Base-by-base conservation (phyloP, 2,888 invertebrate genomes). In the Standfussiana lucernea region DNA sequence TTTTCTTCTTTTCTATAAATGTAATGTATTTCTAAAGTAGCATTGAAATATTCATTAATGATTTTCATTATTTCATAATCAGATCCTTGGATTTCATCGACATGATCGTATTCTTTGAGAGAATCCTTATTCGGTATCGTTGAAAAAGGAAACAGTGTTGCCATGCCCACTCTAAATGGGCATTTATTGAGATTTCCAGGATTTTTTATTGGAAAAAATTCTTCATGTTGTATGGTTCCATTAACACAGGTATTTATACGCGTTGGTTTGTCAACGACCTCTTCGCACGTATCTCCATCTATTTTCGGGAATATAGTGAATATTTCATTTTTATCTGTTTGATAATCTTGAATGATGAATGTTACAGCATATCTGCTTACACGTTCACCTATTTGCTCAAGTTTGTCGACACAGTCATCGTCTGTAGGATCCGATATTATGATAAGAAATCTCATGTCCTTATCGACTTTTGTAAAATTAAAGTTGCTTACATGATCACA, bases 41-140 rank as follows among this genome's bases (percentile, higher is more conserved):
- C 92, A 74, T 96, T 96, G 2, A 94, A 91, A 79, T 92, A 88
- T 18, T 93, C 72, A 11, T 91, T 85, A n/a, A 94, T 84, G 3
- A 95, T 94, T 89, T 95, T 95, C 4, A 95, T 75, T 0, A 95
- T 89, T 84, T 94, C 93, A 5, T 92, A 76, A 78, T 96, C 96
- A 0, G 91, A 90, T 45, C 96, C 96, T 47, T 83, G 68, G 1
- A 86, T 79, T 56, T 91, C 82, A 2, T 89, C 68, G 13, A 94
- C 79, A 2, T 76, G 88, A 61, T 95, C 93, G 24, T 92, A 87
- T n/a, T 89, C 89, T 75, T 90, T 88, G 1, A 93, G 82, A 2
- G 70, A 75, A 6, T 88, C 80, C 68, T 85, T 86, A 65, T 93
- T 89, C 28, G 90, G 76, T 62, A 94, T 90, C 2, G 72, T 85